Conservation (phyloP, 1,140 invertebrate species). For the Danaus plexippus region DNA sequence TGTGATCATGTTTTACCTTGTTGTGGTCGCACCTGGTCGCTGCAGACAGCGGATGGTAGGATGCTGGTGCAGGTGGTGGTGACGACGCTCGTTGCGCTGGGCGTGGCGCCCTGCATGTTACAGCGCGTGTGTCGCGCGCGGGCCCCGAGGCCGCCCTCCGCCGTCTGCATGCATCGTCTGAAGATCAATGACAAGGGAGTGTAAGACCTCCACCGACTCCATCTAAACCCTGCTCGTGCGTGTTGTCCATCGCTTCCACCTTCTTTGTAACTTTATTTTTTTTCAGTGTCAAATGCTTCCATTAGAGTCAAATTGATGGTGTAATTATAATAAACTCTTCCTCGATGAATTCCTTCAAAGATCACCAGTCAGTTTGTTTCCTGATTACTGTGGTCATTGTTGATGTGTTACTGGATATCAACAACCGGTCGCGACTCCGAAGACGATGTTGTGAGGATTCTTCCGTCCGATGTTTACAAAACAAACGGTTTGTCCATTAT, state of each 20-base stretch:
- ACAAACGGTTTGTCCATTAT: constrained; percentile 22
- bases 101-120: constrained; percentile 46
- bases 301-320: no score
- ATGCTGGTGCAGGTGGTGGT: constrained; percentile 37
- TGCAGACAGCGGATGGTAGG: neutral
- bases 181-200: constrained; percentile 5
- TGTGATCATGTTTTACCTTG: no score
- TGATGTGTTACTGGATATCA: no score
- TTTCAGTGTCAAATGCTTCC: no score
- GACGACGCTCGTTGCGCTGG: constrained; percentile 33
- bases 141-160: constrained; percentile 34
- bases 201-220: neutral
- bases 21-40: no score
- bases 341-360: no score
- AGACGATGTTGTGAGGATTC: constrained; percentile 21
- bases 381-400: no score
- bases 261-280: no score
- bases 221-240: no score
- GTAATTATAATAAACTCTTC: no score
- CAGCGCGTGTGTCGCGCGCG: constrained; percentile 37
- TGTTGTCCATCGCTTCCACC: no score
- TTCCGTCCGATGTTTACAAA: constrained; percentile 32
- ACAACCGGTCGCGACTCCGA: constrained; percentile 2
- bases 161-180: constrained; percentile 56
- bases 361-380: no score